These are phyloP conservation scores for Actinopyga echinites DNA, from an alignment of 53 echinoderm and acorn worm genomes.

Conservation along the genomic window DNA sequence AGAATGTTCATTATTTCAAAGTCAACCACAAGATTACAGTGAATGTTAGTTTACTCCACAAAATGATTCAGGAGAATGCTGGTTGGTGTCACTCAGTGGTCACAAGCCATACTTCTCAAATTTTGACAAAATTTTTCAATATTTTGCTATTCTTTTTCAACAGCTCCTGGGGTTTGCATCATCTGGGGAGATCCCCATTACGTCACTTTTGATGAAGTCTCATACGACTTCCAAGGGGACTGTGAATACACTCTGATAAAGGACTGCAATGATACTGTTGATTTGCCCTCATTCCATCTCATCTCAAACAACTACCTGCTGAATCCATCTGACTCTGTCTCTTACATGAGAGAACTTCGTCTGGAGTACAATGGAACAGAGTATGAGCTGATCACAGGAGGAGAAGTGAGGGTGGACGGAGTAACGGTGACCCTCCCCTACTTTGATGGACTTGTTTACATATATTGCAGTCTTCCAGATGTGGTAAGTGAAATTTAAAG, in stretches of 20 bases:
- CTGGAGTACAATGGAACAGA: conserved; percentile 48
- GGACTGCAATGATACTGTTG: conserved; percentile 41
- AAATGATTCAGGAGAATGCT: too few relatives aligned
- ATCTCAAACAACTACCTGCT: conserved; percentile 51
- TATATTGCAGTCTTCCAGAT: conserved; percentile 45
- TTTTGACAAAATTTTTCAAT: not conserved
- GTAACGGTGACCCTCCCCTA: conserved; percentile 56
- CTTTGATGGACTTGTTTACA: conserved; percentile 31
- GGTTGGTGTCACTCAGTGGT: too few relatives aligned
- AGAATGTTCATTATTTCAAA: too few relatives aligned
- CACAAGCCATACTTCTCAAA: too few relatives aligned
- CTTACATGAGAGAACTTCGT: conserved; percentile 50
- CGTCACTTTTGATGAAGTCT: conserved; percentile 73
- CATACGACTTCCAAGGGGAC: conserved; percentile 72
- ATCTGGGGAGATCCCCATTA: conserved; percentile 88
- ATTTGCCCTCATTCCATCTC: conserved; percentile 48
- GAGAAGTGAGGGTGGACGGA: conserved; percentile 48
- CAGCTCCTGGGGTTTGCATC: conserved; percentile 72
- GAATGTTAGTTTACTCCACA: too few relatives aligned
- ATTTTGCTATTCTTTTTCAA: not conserved
- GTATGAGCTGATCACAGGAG: conserved; percentile 43
- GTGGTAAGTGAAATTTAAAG: conserved; percentile 33
- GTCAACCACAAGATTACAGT: too few relatives aligned
- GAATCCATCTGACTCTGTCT: conserved; percentile 57
- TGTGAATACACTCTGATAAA: conserved; percentile 76